Base-by-base conservation (phyloP, 2,113 vertebrate genomes). In the Phocoena sinus region DNA sequence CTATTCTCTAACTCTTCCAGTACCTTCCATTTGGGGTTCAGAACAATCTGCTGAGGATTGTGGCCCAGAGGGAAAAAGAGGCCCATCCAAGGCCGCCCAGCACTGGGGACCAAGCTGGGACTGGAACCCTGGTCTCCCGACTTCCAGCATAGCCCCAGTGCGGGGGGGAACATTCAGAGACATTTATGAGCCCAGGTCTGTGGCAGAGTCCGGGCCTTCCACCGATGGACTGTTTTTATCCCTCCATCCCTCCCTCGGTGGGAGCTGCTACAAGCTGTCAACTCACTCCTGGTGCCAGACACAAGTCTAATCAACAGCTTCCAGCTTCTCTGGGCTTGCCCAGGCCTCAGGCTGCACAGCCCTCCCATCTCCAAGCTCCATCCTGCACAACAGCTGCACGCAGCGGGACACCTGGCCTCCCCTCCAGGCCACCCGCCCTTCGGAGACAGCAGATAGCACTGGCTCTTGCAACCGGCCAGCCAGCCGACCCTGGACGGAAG, bases 281-380 rank as follows among this genome's bases (percentile, higher is more conserved):
- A 5, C 73, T 84, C 28, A 0, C 70, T 70, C 68, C 5, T 47
- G 82, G 92, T 92, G 90, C 92, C 95, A 98, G 97, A 97, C 50
- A 7, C 10, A 68, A 89, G 82, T 88, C 92, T 80, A 56, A 80
- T 97, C 92, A 84, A 92, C 95, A 88, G 95, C 87, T 92, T 60
- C 58, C 38, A 96, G 96, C 92, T 90, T 95, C 92, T 93, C 96
- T 13, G 96, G 97, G 87, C 92, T 97, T 96, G 96, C 89, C 97
- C 97, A 94, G 92, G 92, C 89, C 94, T 76, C 83, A 3, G 89
- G 86, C 94, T 71, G 58, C 3, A 1, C 68, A 83, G 87, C 74
- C 67, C 50, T 97, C 79, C 58, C 79, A 84, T 89, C 86, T 74
- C 94, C 80, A 86, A 88, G 80, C 84, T 95, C 91, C 21, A 18